Evolutionary conservation across 2,888 invertebrate genomes (phyloP), one percentile per base, ranked within the genome.

Genomic region (Ypsolopha scabrella): DNA sequence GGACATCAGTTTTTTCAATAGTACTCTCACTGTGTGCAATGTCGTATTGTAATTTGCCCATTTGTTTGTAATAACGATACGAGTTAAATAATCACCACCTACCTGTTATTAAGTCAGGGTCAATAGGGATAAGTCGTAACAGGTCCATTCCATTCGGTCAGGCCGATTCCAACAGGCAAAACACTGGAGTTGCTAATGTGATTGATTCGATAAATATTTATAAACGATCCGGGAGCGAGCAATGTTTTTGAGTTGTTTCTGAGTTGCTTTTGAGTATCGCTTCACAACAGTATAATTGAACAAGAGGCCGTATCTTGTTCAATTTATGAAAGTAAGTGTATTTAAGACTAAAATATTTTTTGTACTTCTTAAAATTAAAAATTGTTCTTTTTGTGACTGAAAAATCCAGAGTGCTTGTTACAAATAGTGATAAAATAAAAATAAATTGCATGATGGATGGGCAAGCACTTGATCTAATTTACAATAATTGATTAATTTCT

Each of bases 191-290:
- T 63, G 61, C 58, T 72, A 72, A 73, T 72, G 67, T 64, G 68
- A 75, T 73, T 72, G 72, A 63, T 65, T 67, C 68, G 60, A 70
- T 79, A 66, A 75, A 78, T 76, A 75, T 72, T 72, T 62, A 74
- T 70, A 65, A 57, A 48, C 24, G 4, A 10, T 43, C 24, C 24
- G 13, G 10, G 33, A 33, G 46, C 10, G 9, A 9, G 34, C n/a
- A 9, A 33, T 35, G 13, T 9, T 46, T 46, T 46, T 35, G 46
- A 10, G 43, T 34, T 24, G 2, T 9, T 9, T 24, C 43, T 13
- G 14, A 24, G 43, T 13, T 14, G 43, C 24, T 43, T 43, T 43
- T 43, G 24, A 43, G 43, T 43, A 43, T 43, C 14, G 24, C 14
- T 43, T 24, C 43, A 24, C 43, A 14, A 13, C 24, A 14, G 43